phyloP scores from a whole-genome alignment of 2,888 invertebrate genomes.

The Tetheella fluctuosa region DNA sequence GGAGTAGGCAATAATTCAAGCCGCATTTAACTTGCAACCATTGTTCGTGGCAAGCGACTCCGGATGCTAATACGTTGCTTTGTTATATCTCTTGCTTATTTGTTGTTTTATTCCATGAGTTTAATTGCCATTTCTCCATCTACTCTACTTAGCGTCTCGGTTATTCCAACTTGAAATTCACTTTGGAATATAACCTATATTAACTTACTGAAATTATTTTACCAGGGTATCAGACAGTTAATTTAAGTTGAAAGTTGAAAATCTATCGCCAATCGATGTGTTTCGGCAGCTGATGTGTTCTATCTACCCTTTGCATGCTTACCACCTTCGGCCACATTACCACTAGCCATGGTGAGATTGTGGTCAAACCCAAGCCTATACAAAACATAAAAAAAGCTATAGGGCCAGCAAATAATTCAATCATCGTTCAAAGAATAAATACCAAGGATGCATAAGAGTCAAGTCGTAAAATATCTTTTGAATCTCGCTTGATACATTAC shows the following conservation, averaged over 20 bases:
- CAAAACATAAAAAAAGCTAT: too few species aligned
- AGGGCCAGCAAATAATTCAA: not conserved
- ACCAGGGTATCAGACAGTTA: not conserved
- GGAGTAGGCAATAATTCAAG: slow-evolving; percentile 34
- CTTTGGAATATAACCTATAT: not conserved
- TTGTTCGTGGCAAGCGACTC: slow-evolving; percentile 14
- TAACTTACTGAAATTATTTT: not conserved
- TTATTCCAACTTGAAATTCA: not conserved
- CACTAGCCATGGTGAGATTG: too few species aligned
- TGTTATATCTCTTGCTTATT: slow-evolving; percentile 25
- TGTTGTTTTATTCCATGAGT: slow-evolving; percentile 23
- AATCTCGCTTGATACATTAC: not conserved
- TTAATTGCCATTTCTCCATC: slow-evolving; percentile 27
- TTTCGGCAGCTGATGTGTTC: too few species aligned
- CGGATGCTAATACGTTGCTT: slow-evolving; percentile 14
- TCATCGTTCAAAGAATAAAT: not conserved
- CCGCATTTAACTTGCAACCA: slow-evolving; percentile 25
- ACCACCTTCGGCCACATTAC: too few species aligned
- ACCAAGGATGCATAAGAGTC: not conserved
- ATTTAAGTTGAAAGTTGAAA: too few species aligned
- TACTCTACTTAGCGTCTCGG: slow-evolving; percentile 19
- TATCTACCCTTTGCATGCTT: too few species aligned
- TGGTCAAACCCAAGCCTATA: too few species aligned
- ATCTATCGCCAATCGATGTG: too few species aligned
- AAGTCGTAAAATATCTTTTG: not conserved